Percentiles rank a stretch among this genome's conserved stretches.
Evolutionary conservation across 2,888 invertebrate species (phyloP).

Genomic region (Paralinhomoeus sp.): DNA sequence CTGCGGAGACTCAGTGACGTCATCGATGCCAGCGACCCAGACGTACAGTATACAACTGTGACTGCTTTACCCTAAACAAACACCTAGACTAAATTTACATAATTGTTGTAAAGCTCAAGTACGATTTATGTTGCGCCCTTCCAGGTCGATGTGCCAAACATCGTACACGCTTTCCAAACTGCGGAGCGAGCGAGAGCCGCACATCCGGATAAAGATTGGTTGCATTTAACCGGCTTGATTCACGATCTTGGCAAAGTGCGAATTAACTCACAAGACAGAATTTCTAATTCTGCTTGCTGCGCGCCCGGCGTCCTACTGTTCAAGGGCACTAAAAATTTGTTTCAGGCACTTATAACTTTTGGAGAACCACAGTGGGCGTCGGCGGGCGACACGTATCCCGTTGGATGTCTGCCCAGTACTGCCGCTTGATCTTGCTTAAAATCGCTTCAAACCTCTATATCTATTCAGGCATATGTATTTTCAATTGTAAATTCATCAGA

Average conservation of each 20-base stretch:
- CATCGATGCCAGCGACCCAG: constrained; percentile 86
- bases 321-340: too few relatives aligned
- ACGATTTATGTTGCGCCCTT: too few relatives aligned
- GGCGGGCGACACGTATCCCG: constrained; percentile 68
- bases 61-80: not conserved
- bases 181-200: constrained; percentile 45
- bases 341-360: constrained; percentile 54
- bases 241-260: constrained; percentile 78
- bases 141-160: constrained; percentile 71
- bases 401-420: constrained; percentile 74
- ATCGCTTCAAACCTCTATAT: too few relatives aligned
- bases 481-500: too few relatives aligned
- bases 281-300: constrained; percentile 1
- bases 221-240: constrained; percentile 74
- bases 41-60: too few relatives aligned
- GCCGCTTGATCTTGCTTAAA: too few relatives aligned
- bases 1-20: constrained; percentile 57
- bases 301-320: too few relatives aligned
- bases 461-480: too few relatives aligned
- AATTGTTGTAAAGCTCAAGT: not conserved
- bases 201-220: constrained; percentile 62
- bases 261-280: too few relatives aligned
- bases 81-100: not conserved
- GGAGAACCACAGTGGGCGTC: constrained; percentile 59
- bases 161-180: constrained; percentile 83